Evolutionary conservation across 2,113 vertebrate species (phyloP), one percentile per base, ranked within the genome.

Genomic region (Puffinus mauretanicus): DNA sequence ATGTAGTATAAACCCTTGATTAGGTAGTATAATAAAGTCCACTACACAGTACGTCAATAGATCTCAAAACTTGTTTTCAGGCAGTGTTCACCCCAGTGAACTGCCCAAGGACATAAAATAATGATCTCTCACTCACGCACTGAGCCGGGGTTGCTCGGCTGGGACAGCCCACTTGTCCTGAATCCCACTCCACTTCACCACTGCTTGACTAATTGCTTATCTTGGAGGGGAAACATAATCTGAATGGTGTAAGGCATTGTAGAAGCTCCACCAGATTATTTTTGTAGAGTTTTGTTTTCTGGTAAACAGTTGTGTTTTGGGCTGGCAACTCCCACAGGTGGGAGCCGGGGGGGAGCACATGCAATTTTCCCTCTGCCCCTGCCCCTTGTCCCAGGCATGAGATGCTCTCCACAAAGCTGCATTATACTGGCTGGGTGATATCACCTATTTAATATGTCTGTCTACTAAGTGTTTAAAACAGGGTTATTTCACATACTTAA

Each of bases 301-400:
- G 27, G 6, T 44, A 64, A 62, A 32, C 12, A 32, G 9, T 29
- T 75, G n/a, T 47, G 18, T 26, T 88, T 90, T 38, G 25, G 29
- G 10, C 18, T 61, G 58, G 34, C 14, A 88, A 9, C 10, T 62
- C 9, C 19, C 32, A n/a, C 4, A 14, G 16, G 29, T 19, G 19
- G 38, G 38, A 94, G 27, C 11, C 0, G 1, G 6, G 10, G 6
- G 6, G 8, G 2, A 57, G 5, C 0, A 0, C 11, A 30, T 2
- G 1, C 9, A 29, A 5, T 72, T 80, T 77, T 78, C 13, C 7
- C 20, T 75, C 21, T 44, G 26, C 30, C 32, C n/a, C 29, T 81
- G 13, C 8, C 34, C 20, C 24, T 40, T 1, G 0, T 52, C 10
- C 14, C 5, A 10, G 26, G 34, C 25, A 20, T 69, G 34, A 77